Base-by-base conservation (phyloP, 2,888 invertebrate species). In the Mylabris sibirica region DNA sequence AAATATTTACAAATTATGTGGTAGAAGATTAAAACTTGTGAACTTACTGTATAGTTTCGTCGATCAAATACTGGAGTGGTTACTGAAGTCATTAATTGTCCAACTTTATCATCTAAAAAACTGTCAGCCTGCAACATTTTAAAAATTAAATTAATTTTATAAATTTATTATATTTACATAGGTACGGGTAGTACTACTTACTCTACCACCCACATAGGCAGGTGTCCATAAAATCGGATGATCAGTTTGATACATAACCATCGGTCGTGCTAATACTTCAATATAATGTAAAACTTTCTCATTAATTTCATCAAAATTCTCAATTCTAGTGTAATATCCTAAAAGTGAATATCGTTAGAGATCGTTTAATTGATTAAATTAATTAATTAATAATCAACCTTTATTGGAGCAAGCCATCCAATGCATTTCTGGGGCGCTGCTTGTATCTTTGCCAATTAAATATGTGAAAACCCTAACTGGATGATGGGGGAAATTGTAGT, bases 371-470 rank as follows among this genome's bases (percentile, higher is more conserved):
- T 20, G n/a, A 44, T 22, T 14, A 8, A 20, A 35, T 59, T 63
- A n/a, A 44, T 44, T 62, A 61, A 65, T 63, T 59, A n/a, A 64
- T 57, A 59, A 57, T 82, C 2, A 85, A 93, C 99, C 99, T 90
- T 98, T 97, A 85, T 99, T 99, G 63, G 91, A 91, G 86, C 99
- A 99, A 8, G 99, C 99, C 92, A 99, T 98, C 87, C 93, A 94
- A 80, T 93, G 91, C 84, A 98, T 92, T 81, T 94, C 94, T 69
- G 91, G 90, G 26, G 92, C 91, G 76, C 96, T 93, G 60, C 95
- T 90, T 2, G 96, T 94, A 83, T 99, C 98, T 67, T 95, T 93
- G 0, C 98, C 99, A 59, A 99, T 93, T 30, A 99, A 87, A 85
- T 97, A 99, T 0, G 98, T 97, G 84, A 99, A 99, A 70, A 99